Base-by-base conservation (phyloP, 2,888 invertebrate species). In the Lasioglossum zephyrum region DNA sequence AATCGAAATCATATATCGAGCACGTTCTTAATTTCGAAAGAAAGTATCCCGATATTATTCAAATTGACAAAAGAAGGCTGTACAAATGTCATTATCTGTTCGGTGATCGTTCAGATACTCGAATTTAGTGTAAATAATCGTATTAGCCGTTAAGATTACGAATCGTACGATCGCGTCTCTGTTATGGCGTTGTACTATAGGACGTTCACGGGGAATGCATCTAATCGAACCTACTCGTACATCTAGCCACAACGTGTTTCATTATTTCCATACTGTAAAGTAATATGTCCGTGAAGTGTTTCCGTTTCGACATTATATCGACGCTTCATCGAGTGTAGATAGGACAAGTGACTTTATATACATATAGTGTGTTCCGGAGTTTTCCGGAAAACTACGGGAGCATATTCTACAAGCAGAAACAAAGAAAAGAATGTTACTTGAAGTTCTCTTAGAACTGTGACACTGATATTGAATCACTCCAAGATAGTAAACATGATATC, bases 91-190 rank as follows among this genome's bases (percentile, higher is more conserved):
- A 47, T 75, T 66, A 63, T 73, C 83, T 82, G 85, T 79, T 83
- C 57, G 79, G 66, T 76, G 76, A 73, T 31, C 82, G 84, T 85
- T 82, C 78, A 44, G 73, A 41, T 78, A 53, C 74, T 78, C 60
- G 41, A 70, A 47, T 81, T 76, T 86, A 82, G 72, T 77, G 86
- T 86, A 86, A 86, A 86, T 86, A 86, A 82, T 86, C 70, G 60
- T 60, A 66, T 44, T 85, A 76, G 79, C 53, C 60, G 74, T 79
- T 79, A 84, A 85, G 73, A 74, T 70, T 66, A 78, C 72, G 60
- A 80, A 63, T 11, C 75, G 74, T 49, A 85, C 70, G 49, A 72
- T 78, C 77, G 85, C 73, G 69, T 85, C 76, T 79, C 63, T 79
- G 49, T 83, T 69, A 75, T 73, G 74, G 41, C 70, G 66, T 63